Evolutionary conservation across 2,113 vertebrate species (phyloP).

Genomic region (Hippocampus abdominalis): DNA sequence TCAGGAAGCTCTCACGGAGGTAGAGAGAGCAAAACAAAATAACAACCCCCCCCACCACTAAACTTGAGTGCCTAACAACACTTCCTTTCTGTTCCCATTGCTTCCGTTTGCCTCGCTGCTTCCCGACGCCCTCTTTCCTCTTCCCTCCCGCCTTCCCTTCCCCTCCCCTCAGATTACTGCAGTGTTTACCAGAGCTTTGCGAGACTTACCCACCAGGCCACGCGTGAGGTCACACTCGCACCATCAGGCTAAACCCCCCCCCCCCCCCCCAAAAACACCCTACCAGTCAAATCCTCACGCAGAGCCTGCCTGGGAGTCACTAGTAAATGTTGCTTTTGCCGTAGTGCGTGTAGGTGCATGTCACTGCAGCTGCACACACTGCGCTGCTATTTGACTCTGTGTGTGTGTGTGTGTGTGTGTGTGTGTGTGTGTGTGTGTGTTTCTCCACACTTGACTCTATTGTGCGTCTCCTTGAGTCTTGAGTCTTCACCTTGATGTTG

Average conservation of each 20-base stretch:
- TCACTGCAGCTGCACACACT: slow-evolving; percentile 6
- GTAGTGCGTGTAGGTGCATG: slow-evolving; percentile 28
- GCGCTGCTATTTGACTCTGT: neutral
- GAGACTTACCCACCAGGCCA: slow-evolving; percentile 63
- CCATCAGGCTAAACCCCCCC: slow-evolving; percentile 45
- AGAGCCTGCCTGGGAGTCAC: slow-evolving; percentile 18
- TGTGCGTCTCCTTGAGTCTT: slow-evolving; percentile 17
- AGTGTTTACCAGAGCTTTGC: slow-evolving; percentile 67
- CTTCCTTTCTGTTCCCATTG: neutral
- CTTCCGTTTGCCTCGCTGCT: neutral
- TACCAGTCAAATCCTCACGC: slow-evolving; percentile 57
- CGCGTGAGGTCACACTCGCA: slow-evolving; percentile 57
- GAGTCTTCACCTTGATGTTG: slow-evolving; percentile 25
- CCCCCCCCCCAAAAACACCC: no score
- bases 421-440: neutral
- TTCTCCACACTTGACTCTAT: slow-evolving; percentile 15
- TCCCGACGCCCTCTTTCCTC: neutral
- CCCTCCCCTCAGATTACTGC: slow-evolving; percentile 60
- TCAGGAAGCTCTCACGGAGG: slow-evolving; percentile 26
- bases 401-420: neutral
- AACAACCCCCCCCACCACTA: neutral
- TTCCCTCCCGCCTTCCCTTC: neutral
- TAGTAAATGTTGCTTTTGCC: slow-evolving; percentile 20
- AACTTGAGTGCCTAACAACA: slow-evolving; percentile 19
- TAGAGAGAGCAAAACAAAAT: slow-evolving; percentile 3